Conservation (phyloP, 1,140 invertebrate genomes). For the Ladona fulva region DNA sequence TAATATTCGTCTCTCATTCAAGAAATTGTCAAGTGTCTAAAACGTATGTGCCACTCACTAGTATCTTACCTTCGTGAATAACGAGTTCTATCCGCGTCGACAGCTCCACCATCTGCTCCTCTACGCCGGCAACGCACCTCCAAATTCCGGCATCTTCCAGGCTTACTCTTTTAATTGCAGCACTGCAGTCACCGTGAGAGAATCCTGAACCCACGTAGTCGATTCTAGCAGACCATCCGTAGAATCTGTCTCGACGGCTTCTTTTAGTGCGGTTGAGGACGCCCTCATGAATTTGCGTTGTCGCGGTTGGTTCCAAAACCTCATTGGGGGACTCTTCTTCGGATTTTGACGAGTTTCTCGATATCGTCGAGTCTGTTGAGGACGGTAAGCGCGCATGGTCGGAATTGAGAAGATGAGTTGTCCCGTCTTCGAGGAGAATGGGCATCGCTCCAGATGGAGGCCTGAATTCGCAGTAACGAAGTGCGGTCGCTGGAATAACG, state of each 20-base stretch:
- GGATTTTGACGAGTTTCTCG: too few relatives aligned
- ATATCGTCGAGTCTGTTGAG: neutral
- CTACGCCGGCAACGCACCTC: neutral
- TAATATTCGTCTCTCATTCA: too few relatives aligned
- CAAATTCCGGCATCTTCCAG: neutral
- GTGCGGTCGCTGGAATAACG: neutral
- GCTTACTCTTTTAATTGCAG: neutral
- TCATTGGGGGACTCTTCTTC: too few relatives aligned
- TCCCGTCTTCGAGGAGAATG: neutral
- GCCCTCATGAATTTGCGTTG: neutral
- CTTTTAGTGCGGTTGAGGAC: neutral
- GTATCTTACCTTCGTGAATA: neutral
- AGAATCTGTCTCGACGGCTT: neutral
- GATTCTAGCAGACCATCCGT: neutral
- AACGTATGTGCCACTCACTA: too few relatives aligned
- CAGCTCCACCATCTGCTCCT: conserved; percentile 1
- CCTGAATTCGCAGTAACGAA: neutral
- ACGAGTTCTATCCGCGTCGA: neutral
- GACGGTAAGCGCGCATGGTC: neutral
- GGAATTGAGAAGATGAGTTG: neutral
- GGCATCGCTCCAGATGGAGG: neutral
- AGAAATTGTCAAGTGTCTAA: too few relatives aligned
- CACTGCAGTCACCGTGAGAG: neutral
- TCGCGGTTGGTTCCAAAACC: neutral
- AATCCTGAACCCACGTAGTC: neutral